Evolutionary conservation across 2,888 invertebrate genomes (phyloP).

Genomic region (Drosophila infuscata): DNA sequence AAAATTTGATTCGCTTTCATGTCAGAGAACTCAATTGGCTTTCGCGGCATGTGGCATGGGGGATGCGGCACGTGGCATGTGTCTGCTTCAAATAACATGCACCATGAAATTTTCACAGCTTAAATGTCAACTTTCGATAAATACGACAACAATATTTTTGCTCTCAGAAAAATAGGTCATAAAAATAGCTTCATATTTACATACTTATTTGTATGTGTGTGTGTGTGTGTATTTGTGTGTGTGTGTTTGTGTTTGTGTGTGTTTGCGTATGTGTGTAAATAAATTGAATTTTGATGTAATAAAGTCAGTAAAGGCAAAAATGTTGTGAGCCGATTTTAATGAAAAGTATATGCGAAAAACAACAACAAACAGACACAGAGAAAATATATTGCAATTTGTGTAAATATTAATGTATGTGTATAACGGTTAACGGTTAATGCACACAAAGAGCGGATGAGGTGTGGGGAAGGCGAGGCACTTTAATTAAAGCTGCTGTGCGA

Average conservation of each 20-base stretch:
- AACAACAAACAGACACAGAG: background rate
- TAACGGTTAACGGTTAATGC: constrained; percentile 7
- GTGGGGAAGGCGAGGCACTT: background rate
- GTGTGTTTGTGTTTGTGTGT: background rate
- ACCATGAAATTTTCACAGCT: constrained; percentile 55
- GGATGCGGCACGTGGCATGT: constrained; percentile 38
- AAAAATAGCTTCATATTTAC: constrained; percentile 3
- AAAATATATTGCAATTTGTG: constrained; percentile 1
- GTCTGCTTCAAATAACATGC: constrained; percentile 49
- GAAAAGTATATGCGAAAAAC: constrained; percentile 7
- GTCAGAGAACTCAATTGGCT: constrained; percentile 10
- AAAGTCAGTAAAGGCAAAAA: constrained; percentile 43
- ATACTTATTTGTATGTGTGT: background rate
- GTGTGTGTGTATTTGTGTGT: background rate
- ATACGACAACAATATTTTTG: constrained; percentile 8
- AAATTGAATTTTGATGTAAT: constrained; percentile 32
- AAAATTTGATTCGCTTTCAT: constrained; percentile 50
- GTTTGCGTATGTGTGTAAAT: background rate
- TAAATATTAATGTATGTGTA: constrained; percentile 1
- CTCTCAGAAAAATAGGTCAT: background rate
- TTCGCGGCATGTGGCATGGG: constrained; percentile 13
- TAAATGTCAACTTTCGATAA: constrained; percentile 51
- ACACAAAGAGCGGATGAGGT: background rate
- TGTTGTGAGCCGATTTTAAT: constrained; percentile 33
- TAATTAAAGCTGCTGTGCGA: background rate